Evolutionary conservation across 1,140 invertebrate species (phyloP).

Genomic region (Diuraphis noxia): DNA sequence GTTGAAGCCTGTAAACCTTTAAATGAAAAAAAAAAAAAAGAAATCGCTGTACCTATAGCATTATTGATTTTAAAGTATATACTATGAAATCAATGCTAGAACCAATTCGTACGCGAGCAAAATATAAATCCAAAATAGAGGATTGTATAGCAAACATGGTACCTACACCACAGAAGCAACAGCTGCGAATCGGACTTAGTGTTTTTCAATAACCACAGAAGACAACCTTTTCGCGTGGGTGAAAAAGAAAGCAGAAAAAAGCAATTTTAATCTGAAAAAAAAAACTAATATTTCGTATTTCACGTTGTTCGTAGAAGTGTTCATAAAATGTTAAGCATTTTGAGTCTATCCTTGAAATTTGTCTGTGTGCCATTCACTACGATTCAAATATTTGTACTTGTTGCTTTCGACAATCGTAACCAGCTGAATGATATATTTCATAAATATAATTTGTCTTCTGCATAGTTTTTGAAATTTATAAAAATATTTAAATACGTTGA

Average conservation of each 20-base stretch:
- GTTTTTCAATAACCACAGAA: not conserved
- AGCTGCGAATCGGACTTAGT: not conserved
- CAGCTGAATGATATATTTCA: not conserved
- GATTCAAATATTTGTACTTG: not conserved
- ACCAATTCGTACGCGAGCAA: not conserved
- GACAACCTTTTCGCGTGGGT: not conserved
- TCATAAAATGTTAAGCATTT: not conserved
- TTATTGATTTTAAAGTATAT: not conserved
- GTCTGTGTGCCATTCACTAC: not conserved
- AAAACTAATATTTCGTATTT: not conserved
- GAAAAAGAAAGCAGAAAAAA: not conserved
- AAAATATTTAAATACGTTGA: not conserved
- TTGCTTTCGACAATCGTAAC: not conserved
- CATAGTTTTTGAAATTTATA: not conserved
- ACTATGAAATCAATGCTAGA: not conserved
- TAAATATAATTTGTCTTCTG: not conserved
- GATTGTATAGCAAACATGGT: not conserved
- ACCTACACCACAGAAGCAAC: not conserved
- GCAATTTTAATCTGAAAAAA: not conserved
- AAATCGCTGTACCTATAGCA: not conserved
- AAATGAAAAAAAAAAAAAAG: no score
- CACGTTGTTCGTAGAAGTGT: not conserved
- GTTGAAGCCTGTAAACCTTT: no score
- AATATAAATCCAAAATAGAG: not conserved
- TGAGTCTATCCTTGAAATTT: not conserved